Conservation (phyloP, 1,140 invertebrate species). For the Sminthurides bifidus region DNA sequence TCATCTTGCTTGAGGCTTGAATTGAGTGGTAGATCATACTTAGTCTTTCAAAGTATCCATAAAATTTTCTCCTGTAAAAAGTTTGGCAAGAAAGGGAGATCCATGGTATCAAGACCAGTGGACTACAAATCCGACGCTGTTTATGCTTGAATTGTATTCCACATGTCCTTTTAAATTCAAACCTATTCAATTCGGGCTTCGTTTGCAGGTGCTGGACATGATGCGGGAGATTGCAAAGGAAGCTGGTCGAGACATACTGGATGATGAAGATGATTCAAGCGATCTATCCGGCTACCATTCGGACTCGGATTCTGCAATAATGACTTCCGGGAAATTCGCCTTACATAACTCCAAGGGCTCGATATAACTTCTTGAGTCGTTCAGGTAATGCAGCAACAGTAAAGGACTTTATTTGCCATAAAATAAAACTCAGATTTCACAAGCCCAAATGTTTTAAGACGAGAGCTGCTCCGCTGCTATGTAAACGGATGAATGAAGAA, state of each 20-base stretch:
- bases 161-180: too few relatives aligned
- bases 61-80: too few relatives aligned
- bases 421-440: not conserved
- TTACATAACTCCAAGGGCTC: conserved; percentile 39
- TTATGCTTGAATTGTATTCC: too few relatives aligned
- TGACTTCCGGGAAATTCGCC: conserved; percentile 48
- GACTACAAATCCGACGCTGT: too few relatives aligned
- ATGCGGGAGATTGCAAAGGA: conserved; percentile 47
- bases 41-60: too few relatives aligned
- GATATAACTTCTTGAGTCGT: conserved; percentile 44
- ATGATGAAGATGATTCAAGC: conserved; percentile 40
- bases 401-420: not conserved
- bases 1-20: too few relatives aligned
- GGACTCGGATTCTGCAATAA: conserved; percentile 59
- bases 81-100: too few relatives aligned
- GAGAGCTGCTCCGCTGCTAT: not conserved
- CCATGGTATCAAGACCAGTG: too few relatives aligned
- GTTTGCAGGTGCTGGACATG: conserved; percentile 58
- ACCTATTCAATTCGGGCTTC: too few relatives aligned
- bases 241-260: conserved; percentile 29
- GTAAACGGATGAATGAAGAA: not conserved
- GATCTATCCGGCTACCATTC: conserved; percentile 63
- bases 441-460: too few relatives aligned
- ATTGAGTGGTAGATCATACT: too few relatives aligned
- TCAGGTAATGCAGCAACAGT: conserved; percentile 37